Evolutionary conservation across 2,888 invertebrate species (phyloP).

Genomic region (Eupithecia subumbrata): DNA sequence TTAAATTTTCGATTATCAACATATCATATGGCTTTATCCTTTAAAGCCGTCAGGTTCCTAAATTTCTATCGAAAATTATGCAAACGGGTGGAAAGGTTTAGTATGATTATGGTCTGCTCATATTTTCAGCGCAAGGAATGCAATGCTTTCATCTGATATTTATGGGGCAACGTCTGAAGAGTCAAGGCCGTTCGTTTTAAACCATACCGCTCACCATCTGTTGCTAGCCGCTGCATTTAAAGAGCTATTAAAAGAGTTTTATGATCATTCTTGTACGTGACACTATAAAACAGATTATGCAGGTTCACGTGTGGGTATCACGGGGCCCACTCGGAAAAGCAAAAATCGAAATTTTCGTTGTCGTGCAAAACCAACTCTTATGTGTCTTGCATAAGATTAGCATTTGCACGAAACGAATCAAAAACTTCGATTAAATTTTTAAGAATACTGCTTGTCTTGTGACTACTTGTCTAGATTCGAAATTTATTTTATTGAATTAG

Average conservation of each 20-base stretch:
- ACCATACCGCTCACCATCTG: conserved; percentile 40
- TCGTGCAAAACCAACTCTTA: no score
- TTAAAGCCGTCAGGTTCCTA: background rate
- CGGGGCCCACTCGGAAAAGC: no score
- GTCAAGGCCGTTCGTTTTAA: conserved; percentile 62
- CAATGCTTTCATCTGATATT: conserved; percentile 41
- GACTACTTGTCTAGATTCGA: no score
- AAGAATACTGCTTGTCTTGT: no score
- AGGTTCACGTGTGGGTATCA: background rate
- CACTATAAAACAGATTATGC: background rate
- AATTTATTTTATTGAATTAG: background rate
- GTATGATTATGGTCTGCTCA: conserved; percentile 17
- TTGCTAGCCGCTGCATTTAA: conserved; percentile 53
- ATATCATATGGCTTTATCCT: no score
- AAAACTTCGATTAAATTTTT: no score
- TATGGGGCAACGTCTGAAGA: conserved; percentile 50
- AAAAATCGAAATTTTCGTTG: no score
- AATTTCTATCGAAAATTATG: conserved; percentile 19
- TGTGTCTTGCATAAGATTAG: no score
- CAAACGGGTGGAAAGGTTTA: no score
- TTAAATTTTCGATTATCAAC: no score
- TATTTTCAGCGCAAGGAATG: conserved; percentile 36
- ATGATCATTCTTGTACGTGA: conserved; percentile 32
- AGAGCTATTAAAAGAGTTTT: conserved; percentile 49
- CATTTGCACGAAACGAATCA: no score